phyloP scores from a whole-genome alignment of 1,140 invertebrate genomes.

The Diorhabda carinulata region DNA sequence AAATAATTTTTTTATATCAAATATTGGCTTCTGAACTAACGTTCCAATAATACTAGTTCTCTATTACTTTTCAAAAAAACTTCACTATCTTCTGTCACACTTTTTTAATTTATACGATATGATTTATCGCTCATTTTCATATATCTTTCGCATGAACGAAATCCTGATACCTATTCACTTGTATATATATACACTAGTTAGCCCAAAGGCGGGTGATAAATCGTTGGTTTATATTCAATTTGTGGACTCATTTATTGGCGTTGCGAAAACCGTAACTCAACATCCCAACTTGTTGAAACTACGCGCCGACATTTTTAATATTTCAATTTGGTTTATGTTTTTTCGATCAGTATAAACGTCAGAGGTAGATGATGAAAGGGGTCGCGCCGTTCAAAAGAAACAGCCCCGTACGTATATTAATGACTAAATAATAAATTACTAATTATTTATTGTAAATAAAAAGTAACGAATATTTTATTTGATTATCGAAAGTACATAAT shows the following conservation, averaged over 20 bases:
- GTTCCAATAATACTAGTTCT: no score
- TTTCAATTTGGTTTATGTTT: background rate
- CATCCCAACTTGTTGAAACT: background rate
- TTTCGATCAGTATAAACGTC: background rate
- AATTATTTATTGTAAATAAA: no score
- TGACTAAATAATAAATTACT: no score
- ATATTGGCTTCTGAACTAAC: no score
- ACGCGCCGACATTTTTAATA: slow-evolving; percentile 2
- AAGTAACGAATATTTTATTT: no score
- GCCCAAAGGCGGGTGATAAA: slow-evolving; percentile 13
- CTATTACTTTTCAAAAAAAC: no score
- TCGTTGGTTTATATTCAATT: slow-evolving; percentile 26
- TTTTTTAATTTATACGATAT: no score
- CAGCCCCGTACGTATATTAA: no score
- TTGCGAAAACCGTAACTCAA: slow-evolving; percentile 18
- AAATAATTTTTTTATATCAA: no score
- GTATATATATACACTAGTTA: background rate
- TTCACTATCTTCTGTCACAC: no score
- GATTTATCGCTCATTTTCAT: background rate
- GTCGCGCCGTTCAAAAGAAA: no score
- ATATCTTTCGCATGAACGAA: background rate
- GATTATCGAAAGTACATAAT: no score
- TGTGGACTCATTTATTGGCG: slow-evolving; percentile 27
- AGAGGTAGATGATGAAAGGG: background rate
- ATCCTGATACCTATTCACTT: background rate